These are phyloP conservation scores for Clavelina lepadiformis DNA, from an alignment of 23 tunicate genomes.

Conservation along the genomic window DNA sequence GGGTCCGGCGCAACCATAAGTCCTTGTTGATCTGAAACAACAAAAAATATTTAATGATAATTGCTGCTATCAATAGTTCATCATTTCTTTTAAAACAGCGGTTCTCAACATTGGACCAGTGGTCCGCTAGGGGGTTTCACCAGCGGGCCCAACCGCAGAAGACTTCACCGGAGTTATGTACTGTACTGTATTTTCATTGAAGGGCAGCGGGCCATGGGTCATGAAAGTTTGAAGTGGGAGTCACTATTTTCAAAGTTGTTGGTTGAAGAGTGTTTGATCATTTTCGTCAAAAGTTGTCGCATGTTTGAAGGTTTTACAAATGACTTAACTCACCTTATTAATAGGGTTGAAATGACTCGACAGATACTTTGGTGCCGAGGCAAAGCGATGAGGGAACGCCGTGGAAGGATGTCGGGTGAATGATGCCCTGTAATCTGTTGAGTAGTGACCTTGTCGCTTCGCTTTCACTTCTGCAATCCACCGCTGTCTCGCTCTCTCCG, in stretches of 20 bases:
- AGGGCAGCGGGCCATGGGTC: too few species aligned
- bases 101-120: too few species aligned
- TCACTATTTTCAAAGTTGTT: too few species aligned
- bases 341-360: constrained; percentile 89
- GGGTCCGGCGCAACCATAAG: constrained; percentile 70
- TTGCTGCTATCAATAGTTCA: background rate
- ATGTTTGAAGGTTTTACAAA: too few species aligned
- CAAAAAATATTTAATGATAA: background rate
- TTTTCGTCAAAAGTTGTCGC: too few species aligned
- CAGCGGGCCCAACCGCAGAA: too few species aligned
- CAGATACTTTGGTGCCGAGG: constrained; percentile 65
- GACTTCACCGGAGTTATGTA: too few species aligned
- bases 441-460: constrained; percentile 37
- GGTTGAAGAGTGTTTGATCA: too few species aligned
- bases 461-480: constrained; percentile 64
- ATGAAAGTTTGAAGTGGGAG: too few species aligned
- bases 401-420: constrained; percentile 41
- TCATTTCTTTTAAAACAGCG: background rate
- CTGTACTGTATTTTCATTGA: too few species aligned
- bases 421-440: constrained; percentile 40
- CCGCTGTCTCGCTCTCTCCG: constrained; percentile 13
- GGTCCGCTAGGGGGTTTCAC: too few species aligned
- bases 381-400: constrained; percentile 78
- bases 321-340: constrained; percentile 41
- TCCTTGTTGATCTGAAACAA: constrained; percentile 73